phyloP scores from a whole-genome alignment of 1,140 invertebrate species.

The Heliconius nattereri region DNA sequence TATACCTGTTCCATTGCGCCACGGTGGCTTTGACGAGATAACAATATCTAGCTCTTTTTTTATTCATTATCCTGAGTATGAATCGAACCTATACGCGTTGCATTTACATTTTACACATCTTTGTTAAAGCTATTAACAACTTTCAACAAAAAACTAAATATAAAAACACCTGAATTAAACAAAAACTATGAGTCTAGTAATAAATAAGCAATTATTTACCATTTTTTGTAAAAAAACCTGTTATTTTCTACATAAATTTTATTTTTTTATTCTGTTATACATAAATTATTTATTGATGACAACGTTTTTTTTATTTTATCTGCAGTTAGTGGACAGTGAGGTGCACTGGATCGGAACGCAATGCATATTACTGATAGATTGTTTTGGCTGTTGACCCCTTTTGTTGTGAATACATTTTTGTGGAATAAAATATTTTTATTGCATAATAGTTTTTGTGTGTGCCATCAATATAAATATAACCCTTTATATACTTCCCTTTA shows the following conservation, averaged over 20 bases:
- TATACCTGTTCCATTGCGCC: background rate
- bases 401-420: background rate
- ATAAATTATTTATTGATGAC: constrained; percentile 29
- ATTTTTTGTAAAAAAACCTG: background rate
- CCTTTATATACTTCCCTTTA: too few species aligned
- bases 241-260: background rate
- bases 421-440: background rate
- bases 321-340: background rate
- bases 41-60: too few species aligned
- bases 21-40: too few species aligned
- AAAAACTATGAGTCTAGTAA: background rate
- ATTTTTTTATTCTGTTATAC: constrained; percentile 8
- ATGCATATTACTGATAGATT: constrained; percentile 32
- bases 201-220: background rate
- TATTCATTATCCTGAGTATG: too few species aligned
- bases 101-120: background rate
- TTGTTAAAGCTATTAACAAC: too few species aligned
- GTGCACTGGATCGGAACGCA: constrained; percentile 21
- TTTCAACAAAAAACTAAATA: background rate
- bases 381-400: constrained; percentile 23
- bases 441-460: background rate
- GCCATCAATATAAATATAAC: background rate
- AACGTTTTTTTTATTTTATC: constrained; percentile 21
- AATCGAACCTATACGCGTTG: too few species aligned
- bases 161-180: background rate